A percentile compares a stretch with the other conserved stretches of the same genome.
These are phyloP conservation scores for Pantherophis alleghaniensis DNA, from an alignment of 2,797 vertebrate species.

Conservation along the genomic window DNA sequence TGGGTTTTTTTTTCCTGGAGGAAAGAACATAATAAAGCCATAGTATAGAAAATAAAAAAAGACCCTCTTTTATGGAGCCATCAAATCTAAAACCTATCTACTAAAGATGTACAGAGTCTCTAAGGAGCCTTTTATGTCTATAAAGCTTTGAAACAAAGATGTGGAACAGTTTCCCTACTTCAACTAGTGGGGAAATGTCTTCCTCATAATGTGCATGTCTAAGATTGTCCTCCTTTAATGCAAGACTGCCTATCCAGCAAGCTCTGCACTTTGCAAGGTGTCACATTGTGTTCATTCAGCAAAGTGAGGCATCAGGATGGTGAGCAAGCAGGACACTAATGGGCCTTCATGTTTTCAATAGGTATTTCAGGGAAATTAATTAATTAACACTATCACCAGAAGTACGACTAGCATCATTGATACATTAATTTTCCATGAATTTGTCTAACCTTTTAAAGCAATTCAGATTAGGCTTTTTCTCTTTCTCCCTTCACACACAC, in stretches of 20 bases:
- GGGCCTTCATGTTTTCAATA: neutral
- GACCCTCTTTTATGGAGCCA: neutral
- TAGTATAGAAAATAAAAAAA: neutral
- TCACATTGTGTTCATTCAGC: neutral
- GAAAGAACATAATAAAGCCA: neutral
- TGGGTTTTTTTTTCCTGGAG: neutral
- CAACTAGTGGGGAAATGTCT: neutral
- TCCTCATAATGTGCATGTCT: neutral
- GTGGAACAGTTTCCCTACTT: neutral
- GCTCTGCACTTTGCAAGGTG: neutral
- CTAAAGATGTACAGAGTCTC: neutral
- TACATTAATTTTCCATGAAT: neutral
- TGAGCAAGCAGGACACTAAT: neutral
- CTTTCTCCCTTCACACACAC: neutral
- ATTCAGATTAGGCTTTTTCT: neutral
- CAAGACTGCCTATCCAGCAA: neutral
- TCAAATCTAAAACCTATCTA: neutral
- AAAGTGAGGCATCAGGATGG: neutral
- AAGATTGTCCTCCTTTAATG: neutral
- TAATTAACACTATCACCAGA: neutral
- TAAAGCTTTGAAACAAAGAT: neutral
- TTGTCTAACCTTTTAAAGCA: neutral
- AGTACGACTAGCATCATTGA: neutral
- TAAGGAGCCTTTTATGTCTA: neutral
- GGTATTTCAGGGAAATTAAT: neutral